Base-by-base conservation (phyloP, 2,888 invertebrate genomes). In the Crocallis elinguaria region DNA sequence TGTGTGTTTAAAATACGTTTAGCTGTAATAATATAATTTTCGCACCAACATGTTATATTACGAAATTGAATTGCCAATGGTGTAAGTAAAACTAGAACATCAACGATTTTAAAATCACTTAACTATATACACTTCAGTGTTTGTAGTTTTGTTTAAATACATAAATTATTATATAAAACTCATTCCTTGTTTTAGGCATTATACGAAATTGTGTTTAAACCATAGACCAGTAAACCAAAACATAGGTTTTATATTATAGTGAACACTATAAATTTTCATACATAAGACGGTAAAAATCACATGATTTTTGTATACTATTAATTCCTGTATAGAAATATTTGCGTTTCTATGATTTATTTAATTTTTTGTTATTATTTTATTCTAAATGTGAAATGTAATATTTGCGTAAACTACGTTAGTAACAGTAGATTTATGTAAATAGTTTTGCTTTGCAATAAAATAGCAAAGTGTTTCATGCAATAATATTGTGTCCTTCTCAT, bases 131-230 rank as follows among this genome's bases (percentile, higher is more conserved):
- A 53, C 39, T 54, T 45, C 9, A 46, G 32, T 46, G 41, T 49
- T 53, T 73, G 70, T 70, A 72, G 69, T 76, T 76, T 78, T 72
- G n/a, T 69, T 74, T 73, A 32, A 13, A 27, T 76, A 69, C 67
- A 68, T 73, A 72, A 69, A 75, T 69, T 66, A 73, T 75, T 66
- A 73, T 75, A 77, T 71, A 64, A 62, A 80, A 82, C 86, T 83
- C 88, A 88, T 89, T 89, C 88, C 88, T 88, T 77, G 78, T 77
- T 83, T 79, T 85, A 84, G 78, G 76, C 81, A 75, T 72, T 78
- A 78, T 69, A 66, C 73, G 65, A 82, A 80, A 77, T 80, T 81
- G 69, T 78, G 77, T 75, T 79, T 71, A 70, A 75, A 73, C 71
- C 62, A 66, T 74, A 64, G 60, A 60, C 57, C 59, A 61, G 55